Conservation (phyloP, 2,113 vertebrate species). For the Phyllostomus hastatus region DNA sequence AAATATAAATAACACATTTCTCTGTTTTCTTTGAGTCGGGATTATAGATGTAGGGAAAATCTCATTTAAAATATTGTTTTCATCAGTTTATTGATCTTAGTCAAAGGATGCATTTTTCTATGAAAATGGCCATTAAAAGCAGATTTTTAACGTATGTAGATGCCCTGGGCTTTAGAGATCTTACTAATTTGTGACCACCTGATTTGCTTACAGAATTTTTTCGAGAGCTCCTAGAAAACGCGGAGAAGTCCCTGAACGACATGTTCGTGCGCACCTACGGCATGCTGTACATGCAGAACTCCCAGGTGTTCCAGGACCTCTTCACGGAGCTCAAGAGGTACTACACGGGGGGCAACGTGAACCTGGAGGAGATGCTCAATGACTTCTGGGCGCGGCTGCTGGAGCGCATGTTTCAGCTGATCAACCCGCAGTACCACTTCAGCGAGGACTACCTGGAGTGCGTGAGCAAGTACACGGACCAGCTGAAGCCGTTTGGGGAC, state of each 20-base stretch:
- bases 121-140: neutral
- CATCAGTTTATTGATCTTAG: neutral
- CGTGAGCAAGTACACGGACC: constrained; percentile 96
- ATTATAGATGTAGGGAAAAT: constrained; percentile 10
- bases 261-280: constrained; percentile 95
- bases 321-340: constrained; percentile 96
- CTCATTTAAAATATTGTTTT: neutral
- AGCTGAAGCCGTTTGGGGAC: constrained; percentile 97
- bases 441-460: constrained; percentile 95
- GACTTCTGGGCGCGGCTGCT: constrained; percentile 97
- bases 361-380: constrained; percentile 96
- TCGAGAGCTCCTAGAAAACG: constrained; percentile 95
- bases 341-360: constrained; percentile 96
- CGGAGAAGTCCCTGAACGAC: constrained; percentile 93
- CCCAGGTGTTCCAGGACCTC: constrained; percentile 96
- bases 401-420: constrained; percentile 96
- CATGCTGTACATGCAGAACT: constrained; percentile 96
- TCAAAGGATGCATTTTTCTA: neutral
- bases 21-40: constrained; percentile 27
- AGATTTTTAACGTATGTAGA: neutral
- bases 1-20: neutral
- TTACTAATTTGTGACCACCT: neutral
- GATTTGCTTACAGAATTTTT: constrained; percentile 90
- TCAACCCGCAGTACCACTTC: constrained; percentile 97
- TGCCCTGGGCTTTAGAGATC: neutral